These are phyloP conservation scores for Drosophila kepulauana DNA, from an alignment of 1,140 invertebrate species.

Conservation along the genomic window DNA sequence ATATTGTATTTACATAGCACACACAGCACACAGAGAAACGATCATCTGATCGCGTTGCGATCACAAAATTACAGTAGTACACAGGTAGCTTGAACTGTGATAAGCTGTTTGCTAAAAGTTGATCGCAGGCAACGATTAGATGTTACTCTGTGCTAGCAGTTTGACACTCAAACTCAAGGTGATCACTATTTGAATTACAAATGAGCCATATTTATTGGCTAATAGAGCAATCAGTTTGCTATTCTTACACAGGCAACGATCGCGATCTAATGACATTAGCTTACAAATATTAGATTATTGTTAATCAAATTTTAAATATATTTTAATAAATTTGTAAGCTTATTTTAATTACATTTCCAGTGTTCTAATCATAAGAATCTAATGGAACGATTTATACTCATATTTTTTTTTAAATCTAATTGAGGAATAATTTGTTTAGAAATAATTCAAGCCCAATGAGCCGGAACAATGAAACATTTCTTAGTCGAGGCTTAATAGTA, in stretches of 20 bases:
- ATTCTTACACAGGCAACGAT: neutral
- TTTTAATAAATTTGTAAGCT: neutral
- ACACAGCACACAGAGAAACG: neutral
- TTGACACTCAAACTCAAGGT: constrained; percentile 27
- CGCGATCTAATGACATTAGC: constrained; percentile 9
- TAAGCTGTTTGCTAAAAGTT: constrained; percentile 25
- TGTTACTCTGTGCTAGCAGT: constrained; percentile 4
- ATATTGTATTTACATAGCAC: constrained; percentile 49
- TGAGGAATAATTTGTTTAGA: too few species aligned
- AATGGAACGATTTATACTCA: too few species aligned
- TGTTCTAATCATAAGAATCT: too few species aligned
- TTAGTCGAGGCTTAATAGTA: too few species aligned
- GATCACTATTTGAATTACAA: constrained; percentile 31
- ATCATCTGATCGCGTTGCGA: constrained; percentile 1
- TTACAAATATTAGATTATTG: neutral
- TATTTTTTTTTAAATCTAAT: too few species aligned
- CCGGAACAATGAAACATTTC: too few species aligned
- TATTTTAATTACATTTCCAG: too few species aligned
- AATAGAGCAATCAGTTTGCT: neutral
- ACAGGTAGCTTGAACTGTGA: constrained; percentile 27
- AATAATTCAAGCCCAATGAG: too few species aligned
- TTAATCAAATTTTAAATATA: neutral
- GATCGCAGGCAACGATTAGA: constrained; percentile 25
- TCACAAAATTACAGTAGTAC: constrained; percentile 3
- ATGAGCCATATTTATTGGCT: constrained; percentile 12